Conservation (phyloP, 2,888 invertebrate species). For the Megastigmus dorsalis region DNA sequence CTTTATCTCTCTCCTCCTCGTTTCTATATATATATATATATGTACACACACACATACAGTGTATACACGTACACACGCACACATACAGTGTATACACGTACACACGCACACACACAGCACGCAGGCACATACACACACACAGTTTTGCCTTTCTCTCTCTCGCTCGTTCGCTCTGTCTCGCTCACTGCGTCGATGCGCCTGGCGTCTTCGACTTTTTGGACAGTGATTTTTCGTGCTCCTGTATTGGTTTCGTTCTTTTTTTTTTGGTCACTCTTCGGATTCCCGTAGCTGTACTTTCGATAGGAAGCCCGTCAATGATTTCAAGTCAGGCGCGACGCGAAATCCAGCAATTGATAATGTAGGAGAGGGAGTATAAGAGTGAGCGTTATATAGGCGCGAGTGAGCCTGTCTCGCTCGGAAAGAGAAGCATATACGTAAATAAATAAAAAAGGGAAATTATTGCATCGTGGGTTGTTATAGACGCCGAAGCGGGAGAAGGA, state of each 20-base stretch:
- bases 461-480: neutral
- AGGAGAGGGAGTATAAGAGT: too few species aligned
- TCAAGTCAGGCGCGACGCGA: too few species aligned
- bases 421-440: constrained; percentile 8
- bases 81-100: too few species aligned
- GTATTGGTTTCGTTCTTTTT: neutral
- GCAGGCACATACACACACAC: constrained; percentile 24
- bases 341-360: too few species aligned
- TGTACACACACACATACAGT: constrained; percentile 26
- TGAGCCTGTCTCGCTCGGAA: too few species aligned
- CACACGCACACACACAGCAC: constrained; percentile 29
- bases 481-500: neutral
- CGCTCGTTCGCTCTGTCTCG: constrained; percentile 48
- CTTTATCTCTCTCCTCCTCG: constrained; percentile 10
- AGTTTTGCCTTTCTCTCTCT: constrained; percentile 33
- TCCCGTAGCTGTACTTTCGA: too few species aligned
- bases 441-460: constrained; percentile 32
- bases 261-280: too few species aligned
- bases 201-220: neutral
- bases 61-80: too few species aligned
- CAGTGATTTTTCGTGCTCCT: neutral
- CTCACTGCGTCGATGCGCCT: constrained; percentile 22
- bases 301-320: too few species aligned
- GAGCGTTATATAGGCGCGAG: too few species aligned
- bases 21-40: too few species aligned